Evolutionary conservation across 2,113 vertebrate species (phyloP).

Genomic region (Rafetus swinhoei): DNA sequence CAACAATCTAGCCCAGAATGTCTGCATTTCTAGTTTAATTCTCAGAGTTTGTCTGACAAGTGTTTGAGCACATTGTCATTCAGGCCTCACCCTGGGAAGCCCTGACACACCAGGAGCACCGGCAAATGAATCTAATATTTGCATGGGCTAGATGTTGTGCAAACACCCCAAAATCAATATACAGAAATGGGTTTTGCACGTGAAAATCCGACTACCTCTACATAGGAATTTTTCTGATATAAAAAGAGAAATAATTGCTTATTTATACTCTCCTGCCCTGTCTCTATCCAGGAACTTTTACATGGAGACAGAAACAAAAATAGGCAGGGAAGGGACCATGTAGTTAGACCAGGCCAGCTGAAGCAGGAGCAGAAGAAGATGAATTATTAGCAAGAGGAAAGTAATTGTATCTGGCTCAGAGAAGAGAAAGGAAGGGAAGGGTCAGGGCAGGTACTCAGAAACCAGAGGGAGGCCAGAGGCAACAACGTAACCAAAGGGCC

Average conservation of each 20-base stretch:
- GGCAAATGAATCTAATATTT: not conserved
- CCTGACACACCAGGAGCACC: not conserved
- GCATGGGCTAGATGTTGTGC: not conserved
- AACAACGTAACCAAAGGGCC: not conserved
- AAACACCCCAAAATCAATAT: not conserved
- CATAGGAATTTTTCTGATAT: not conserved
- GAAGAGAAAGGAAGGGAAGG: not conserved
- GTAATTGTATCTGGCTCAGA: not conserved
- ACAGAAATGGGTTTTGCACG: not conserved
- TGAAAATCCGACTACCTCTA: not conserved
- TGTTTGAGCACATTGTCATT: not conserved
- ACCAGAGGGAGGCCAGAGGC: not conserved
- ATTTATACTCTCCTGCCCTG: not conserved
- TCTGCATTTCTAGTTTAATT: rapidly evolving
- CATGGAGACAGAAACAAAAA: not conserved
- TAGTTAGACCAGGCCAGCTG: not conserved
- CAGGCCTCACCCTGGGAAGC: not conserved
- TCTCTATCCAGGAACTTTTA: not conserved
- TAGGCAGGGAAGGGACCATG: not conserved
- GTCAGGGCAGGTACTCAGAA: not conserved
- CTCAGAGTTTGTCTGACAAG: not conserved
- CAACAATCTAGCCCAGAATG: not conserved
- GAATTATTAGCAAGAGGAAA: slow-evolving; percentile 1
- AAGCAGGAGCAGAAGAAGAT: not conserved
- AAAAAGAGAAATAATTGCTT: not conserved